Evolutionary conservation across 1,140 invertebrate species (phyloP), one percentile per base, ranked within the genome.

Genomic region (Drosophila kepulauana): DNA sequence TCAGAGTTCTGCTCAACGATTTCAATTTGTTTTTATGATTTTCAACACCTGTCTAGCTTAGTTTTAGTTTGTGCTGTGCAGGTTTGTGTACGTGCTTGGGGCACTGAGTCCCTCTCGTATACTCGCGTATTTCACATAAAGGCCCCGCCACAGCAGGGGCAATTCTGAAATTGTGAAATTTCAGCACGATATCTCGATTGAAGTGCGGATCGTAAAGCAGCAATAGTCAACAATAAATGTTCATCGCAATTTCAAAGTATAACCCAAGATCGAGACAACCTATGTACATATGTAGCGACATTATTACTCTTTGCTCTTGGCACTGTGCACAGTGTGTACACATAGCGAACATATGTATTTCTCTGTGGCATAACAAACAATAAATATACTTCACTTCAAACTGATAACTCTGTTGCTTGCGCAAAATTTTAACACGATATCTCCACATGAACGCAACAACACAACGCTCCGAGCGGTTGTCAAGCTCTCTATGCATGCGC

Each of bases 341-440:
- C 10, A 2, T 16, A 20, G 11, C n/a, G 38, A 10, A 41, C 10
- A 8, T 33, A 33, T 7, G 15, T 57, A 64, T 51, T 49, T 51
- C 33, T 49, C 51, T n/a, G 70, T 70, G 62, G 41, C 59, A 69
- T 71, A 71, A 63, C 13, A 68, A 68, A 82, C 73, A 88, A 88
- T 75, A 88, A 89, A 89, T 65, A 85, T 54, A 56, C 38, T 56
- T 71, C 84, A 74, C 79, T 88, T 88, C 75, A 78, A 79, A 67
- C 81, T 88, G 85, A 88, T 88, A 88, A 79, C 85, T 89, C 58
- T 66, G 48, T 48, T 81, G 85, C 78, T 88, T 89, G 85, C 78
- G 78, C 76, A 89, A 69, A 89, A 71, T 85, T 89, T 88, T 75
- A 76, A 80, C 85, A 88, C 85, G 85, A 89, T 89, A 88, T 85